phyloP scores from a whole-genome alignment of 2,797 vertebrate genomes.

The Poecilia picta region DNA sequence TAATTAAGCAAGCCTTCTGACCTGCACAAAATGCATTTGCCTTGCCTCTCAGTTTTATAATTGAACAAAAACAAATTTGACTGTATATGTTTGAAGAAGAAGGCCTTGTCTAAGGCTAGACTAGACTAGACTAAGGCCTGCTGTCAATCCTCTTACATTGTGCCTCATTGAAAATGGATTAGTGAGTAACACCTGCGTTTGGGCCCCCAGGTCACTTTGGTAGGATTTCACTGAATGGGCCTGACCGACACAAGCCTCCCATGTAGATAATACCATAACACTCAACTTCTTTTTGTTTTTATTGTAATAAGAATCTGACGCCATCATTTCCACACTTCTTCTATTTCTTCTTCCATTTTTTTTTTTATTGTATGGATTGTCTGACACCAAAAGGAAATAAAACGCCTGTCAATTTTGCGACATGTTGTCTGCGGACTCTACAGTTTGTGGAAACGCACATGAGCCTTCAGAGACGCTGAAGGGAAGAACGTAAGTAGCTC shows the following conservation, averaged over 20 bases:
- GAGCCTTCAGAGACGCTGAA: constrained; percentile 65
- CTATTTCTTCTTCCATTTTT: neutral
- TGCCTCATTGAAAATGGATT: constrained; percentile 82
- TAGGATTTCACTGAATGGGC: constrained; percentile 76
- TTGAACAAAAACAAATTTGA: neutral
- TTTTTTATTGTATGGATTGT: neutral
- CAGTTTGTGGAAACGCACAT: constrained; percentile 53
- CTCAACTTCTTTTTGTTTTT: neutral
- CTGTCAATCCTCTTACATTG: constrained; percentile 84
- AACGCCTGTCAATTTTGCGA: constrained; percentile 9
- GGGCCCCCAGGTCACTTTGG: constrained; percentile 79
- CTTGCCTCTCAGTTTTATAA: neutral
- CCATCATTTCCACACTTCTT: neutral
- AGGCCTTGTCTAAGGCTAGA: constrained; percentile 32
- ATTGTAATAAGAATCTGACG: neutral
- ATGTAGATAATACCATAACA: constrained; percentile 19
- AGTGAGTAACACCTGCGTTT: constrained; percentile 74
- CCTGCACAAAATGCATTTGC: neutral
- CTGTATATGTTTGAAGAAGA: constrained; percentile 2
- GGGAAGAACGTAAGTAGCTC: constrained; percentile 76
- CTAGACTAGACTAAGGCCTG: constrained; percentile 60
- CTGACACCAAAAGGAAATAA: neutral
- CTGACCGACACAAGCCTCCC: constrained; percentile 52
- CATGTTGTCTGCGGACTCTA: constrained; percentile 38
- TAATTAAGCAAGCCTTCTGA: neutral